Conservation (phyloP, 2,113 vertebrate genomes). For the Sceloporus undulatus region DNA sequence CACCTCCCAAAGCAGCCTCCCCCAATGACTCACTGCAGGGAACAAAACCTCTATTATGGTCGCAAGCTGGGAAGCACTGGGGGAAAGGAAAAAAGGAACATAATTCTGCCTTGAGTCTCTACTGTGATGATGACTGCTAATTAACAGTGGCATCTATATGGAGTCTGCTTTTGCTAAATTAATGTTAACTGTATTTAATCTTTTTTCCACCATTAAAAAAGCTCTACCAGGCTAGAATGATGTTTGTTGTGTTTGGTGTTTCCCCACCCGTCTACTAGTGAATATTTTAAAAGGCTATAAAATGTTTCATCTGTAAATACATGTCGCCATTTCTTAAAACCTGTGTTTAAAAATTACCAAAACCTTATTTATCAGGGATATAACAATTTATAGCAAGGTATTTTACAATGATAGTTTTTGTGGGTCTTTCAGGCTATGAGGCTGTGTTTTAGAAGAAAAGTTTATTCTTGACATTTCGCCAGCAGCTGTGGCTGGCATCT, state of each 20-base stretch:
- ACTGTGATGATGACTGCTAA: constrained; percentile 69
- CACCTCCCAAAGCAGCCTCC: constrained; percentile 42
- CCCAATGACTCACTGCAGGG: constrained; percentile 2
- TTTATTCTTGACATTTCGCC: too few relatives aligned
- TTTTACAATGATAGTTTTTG: too few relatives aligned
- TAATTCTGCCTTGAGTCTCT: constrained; percentile 17
- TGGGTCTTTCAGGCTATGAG: too few relatives aligned
- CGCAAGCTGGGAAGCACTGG: constrained; percentile 34
- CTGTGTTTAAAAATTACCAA: background rate
- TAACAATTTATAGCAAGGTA: background rate
- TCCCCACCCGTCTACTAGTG: constrained; percentile 29
- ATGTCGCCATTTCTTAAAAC: background rate
- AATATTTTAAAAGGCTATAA: too few relatives aligned
- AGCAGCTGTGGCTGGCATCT: too few relatives aligned
- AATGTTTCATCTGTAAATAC: too few relatives aligned
- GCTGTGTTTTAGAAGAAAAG: too few relatives aligned
- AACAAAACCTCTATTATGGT: constrained; percentile 51
- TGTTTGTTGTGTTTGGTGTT: constrained; percentile 48
- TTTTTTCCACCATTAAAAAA: constrained; percentile 61
- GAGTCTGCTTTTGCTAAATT: constrained; percentile 60
- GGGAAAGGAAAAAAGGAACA: constrained; percentile 53
- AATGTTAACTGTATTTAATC: constrained; percentile 71
- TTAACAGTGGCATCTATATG: constrained; percentile 59
- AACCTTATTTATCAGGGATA: background rate
- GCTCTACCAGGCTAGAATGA: constrained; percentile 59